Percentiles rank a stretch among this genome's conserved stretches.
Evolutionary conservation across 1,140 invertebrate genomes (phyloP).

Genomic region (Metaphire vulgaris): DNA sequence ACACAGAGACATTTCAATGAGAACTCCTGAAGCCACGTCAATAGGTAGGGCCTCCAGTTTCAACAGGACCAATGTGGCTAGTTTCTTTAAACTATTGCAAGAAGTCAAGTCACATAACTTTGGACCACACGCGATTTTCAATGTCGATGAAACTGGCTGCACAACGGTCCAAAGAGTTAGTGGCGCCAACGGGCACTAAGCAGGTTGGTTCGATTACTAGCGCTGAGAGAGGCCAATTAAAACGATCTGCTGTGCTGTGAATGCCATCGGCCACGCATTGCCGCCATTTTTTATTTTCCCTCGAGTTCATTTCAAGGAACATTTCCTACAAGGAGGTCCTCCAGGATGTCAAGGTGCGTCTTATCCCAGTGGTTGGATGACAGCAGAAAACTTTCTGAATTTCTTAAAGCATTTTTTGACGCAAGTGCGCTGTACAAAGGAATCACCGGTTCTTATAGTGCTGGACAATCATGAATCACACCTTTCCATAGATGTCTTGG

Average conservation of each 20-base stretch:
- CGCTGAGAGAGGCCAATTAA: slow-evolving; percentile 48
- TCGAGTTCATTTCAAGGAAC: slow-evolving; percentile 35
- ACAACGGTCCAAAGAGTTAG: slow-evolving; percentile 53
- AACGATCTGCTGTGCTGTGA: slow-evolving; percentile 32
- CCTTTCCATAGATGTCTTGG: slow-evolving; percentile 23
- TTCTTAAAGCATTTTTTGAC: slow-evolving; percentile 52
- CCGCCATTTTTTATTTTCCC: slow-evolving; percentile 44
- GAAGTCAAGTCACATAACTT: slow-evolving; percentile 36
- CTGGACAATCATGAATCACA: slow-evolving; percentile 36
- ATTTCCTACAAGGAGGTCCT: slow-evolving; percentile 52
- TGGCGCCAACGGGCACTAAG: slow-evolving; percentile 47
- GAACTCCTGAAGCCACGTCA: slow-evolving; percentile 48
- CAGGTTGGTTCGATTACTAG: slow-evolving; percentile 52
- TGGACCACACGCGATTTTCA: slow-evolving; percentile 45
- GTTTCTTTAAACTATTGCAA: slow-evolving; percentile 35
- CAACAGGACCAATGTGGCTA: slow-evolving; percentile 49
- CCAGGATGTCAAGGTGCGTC: slow-evolving; percentile 44
- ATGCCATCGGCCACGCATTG: slow-evolving; percentile 37
- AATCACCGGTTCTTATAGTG: slow-evolving; percentile 33
- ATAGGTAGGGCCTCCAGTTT: slow-evolving; percentile 53
- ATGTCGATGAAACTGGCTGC: slow-evolving; percentile 55
- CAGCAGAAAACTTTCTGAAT: slow-evolving; percentile 48
- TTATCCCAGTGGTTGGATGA: slow-evolving; percentile 54
- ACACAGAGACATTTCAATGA: slow-evolving; percentile 40
- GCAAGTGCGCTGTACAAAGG: slow-evolving; percentile 37